Evolutionary conservation across 1,140 invertebrate genomes (phyloP).

Genomic region (Doryteuthis pealeii): DNA sequence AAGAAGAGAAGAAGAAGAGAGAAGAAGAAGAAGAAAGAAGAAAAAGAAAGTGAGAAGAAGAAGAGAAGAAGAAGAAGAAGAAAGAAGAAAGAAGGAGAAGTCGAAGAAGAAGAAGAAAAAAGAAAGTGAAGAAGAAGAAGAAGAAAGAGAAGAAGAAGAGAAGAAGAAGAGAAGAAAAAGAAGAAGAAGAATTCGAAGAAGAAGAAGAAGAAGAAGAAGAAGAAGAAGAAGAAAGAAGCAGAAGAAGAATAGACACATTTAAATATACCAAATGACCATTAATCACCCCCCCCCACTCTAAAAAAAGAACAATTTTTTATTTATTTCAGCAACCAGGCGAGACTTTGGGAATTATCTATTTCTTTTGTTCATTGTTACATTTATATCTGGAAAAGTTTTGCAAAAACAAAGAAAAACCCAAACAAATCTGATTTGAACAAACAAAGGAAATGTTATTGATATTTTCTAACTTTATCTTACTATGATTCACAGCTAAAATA

Average conservation of each 20-base stretch:
- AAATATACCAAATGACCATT: too few species aligned
- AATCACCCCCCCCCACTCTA: too few species aligned
- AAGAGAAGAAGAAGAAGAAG: background rate
- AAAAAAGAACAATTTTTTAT: too few species aligned
- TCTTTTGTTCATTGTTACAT: too few species aligned
- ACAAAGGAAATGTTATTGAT: too few species aligned
- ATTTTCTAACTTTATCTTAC: too few species aligned
- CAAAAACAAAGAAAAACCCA: too few species aligned
- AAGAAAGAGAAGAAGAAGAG: background rate
- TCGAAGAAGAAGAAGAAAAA: background rate
- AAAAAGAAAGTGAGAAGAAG: background rate
- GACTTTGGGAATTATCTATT: too few species aligned
- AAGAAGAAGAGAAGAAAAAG: background rate
- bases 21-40: background rate
- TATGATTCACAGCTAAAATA: too few species aligned
- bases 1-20: background rate
- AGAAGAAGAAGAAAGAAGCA: background rate
- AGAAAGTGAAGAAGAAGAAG: background rate
- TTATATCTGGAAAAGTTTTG: too few species aligned
- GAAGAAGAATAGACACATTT: background rate
- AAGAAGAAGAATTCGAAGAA: background rate
- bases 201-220: slow-evolving; percentile 2
- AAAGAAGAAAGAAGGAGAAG: background rate
- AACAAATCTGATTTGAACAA: too few species aligned
- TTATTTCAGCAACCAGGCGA: too few species aligned